A percentile compares a stretch with the other conserved stretches of the same genome.
Evolutionary conservation across 1,140 invertebrate species (phyloP).

Genomic region (Teleogryllus occipitalis): DNA sequence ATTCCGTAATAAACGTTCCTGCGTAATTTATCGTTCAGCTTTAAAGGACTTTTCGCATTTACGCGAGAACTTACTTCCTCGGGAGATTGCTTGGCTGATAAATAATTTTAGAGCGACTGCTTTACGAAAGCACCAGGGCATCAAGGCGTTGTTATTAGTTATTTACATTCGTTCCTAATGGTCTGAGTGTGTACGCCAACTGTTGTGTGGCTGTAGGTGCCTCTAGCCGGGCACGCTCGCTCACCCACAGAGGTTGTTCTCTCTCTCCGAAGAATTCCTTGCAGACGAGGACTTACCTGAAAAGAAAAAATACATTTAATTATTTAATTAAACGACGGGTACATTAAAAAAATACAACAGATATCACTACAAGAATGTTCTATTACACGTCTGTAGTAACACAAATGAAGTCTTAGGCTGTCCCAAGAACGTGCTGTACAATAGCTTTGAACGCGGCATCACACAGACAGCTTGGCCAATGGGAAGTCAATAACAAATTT

Average conservation of each 20-base stretch:
- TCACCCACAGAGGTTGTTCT: neutral
- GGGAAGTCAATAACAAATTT: too few species aligned
- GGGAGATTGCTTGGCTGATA: neutral
- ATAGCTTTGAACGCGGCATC: too few species aligned
- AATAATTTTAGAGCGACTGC: neutral
- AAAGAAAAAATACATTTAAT: neutral
- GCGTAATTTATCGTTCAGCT: neutral
- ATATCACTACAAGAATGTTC: too few species aligned
- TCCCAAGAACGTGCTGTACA: too few species aligned
- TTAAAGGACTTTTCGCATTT: neutral
- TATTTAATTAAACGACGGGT: too few species aligned
- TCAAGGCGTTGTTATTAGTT: neutral
- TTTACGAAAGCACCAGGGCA: neutral
- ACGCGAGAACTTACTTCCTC: neutral
- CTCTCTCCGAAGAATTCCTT: too few species aligned
- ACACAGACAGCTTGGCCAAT: too few species aligned
- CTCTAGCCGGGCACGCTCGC: neutral
- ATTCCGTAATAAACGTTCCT: neutral
- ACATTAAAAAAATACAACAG: too few species aligned
- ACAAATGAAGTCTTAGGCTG: too few species aligned
- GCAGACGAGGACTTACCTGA: neutral
- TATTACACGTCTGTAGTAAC: too few species aligned
- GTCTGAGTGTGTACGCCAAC: neutral
- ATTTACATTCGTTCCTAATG: neutral
- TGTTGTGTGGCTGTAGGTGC: too few species aligned